Evolutionary conservation across 2,113 vertebrate species (phyloP).

Genomic region (Paratilapia polleni): DNA sequence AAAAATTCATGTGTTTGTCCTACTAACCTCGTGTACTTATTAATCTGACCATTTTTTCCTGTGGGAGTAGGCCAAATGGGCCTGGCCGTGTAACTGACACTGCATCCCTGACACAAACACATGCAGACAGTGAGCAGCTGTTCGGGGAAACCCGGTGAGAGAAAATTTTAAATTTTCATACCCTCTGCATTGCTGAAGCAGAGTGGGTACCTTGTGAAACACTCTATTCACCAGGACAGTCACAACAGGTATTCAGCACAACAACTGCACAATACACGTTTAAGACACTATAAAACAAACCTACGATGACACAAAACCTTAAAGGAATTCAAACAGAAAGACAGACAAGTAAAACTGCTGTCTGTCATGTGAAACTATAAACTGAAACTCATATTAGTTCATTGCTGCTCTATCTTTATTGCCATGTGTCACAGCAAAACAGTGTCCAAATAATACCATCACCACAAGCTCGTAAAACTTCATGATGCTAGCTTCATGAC

Average conservation of each 20-base stretch:
- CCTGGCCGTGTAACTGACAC: conserved; percentile 64
- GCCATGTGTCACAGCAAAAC: conserved; percentile 18
- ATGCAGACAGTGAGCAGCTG: conserved; percentile 65
- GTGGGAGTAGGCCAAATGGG: conserved; percentile 65
- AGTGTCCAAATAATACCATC: background rate
- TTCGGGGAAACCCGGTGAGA: conserved; percentile 50
- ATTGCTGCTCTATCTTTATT: background rate
- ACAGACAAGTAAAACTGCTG: background rate
- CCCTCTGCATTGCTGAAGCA: conserved; percentile 41
- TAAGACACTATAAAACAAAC: background rate
- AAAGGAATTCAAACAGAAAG: background rate
- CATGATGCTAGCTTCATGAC: background rate
- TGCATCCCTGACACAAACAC: conserved; percentile 32
- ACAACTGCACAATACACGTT: background rate
- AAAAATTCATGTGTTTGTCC: conserved; percentile 41
- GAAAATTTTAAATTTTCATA: conserved; percentile 64
- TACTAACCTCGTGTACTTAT: conserved; percentile 66
- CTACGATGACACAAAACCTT: background rate
- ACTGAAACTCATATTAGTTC: background rate
- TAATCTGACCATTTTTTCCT: conserved; percentile 62
- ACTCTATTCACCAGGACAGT: conserved; percentile 9
- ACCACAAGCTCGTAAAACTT: background rate
- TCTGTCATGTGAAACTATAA: background rate
- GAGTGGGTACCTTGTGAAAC: conserved; percentile 30
- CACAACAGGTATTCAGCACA: background rate